Percentiles rank a stretch among this genome's conserved stretches.
Conservation (phyloP, 2,113 vertebrate genomes). For the Spermophilus dauricus region DNA sequence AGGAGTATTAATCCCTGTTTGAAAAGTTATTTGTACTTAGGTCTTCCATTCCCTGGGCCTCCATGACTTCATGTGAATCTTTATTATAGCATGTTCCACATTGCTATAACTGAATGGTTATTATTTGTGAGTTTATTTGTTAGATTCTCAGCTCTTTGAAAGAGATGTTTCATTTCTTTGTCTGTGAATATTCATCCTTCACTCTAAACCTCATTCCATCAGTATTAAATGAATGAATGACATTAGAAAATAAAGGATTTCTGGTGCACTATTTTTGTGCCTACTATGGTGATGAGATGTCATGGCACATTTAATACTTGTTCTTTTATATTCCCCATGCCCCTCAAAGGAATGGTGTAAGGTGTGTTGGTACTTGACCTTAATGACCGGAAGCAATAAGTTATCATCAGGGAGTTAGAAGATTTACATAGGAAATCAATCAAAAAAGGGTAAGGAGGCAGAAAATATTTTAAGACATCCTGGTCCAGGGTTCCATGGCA, state of each 20-base stretch:
- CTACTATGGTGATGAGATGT: not conserved
- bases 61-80: not conserved
- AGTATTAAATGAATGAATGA: not conserved
- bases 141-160: not conserved
- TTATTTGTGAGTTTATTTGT: not conserved
- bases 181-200: not conserved
- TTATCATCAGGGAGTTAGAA: not conserved
- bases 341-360: not conserved
- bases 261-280: not conserved
- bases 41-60: not conserved
- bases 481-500: not conserved
- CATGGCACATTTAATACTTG: not conserved
- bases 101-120: not conserved
- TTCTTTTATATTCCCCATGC: not conserved
- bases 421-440: constrained; percentile 5
- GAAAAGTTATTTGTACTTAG: not conserved
- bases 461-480: not conserved
- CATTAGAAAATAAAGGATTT: not conserved
- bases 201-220: not conserved
- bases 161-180: not conserved
- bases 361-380: not conserved
- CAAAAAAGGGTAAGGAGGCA: not conserved
- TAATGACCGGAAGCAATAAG: not conserved
- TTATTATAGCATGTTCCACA: not conserved
- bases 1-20: not conserved